A percentile compares a stretch with the other conserved stretches of the same genome.
These are phyloP conservation scores for Circaetus gallicus DNA, from an alignment of 2,113 vertebrate species.

Conservation along the genomic window DNA sequence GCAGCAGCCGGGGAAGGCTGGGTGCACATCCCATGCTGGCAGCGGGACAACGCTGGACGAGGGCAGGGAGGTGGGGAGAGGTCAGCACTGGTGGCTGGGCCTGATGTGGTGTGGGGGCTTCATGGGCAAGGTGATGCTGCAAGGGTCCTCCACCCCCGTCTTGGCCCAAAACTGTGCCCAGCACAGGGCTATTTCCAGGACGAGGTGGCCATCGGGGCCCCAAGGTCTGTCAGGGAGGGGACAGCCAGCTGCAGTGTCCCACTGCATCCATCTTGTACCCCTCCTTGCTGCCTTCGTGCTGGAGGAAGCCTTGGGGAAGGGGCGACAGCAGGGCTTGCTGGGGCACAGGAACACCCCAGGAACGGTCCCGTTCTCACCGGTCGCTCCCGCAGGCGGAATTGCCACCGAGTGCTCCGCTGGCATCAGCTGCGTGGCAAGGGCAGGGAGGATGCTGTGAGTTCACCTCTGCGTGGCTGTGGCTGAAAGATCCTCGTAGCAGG, in stretches of 20 bases:
- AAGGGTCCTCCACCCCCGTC: not conserved
- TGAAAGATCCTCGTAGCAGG: not conserved
- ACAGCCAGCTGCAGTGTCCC: not conserved
- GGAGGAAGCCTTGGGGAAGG: not conserved
- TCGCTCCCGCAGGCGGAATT: fast-evolving
- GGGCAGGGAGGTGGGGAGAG: not conserved
- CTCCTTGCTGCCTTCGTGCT: not conserved
- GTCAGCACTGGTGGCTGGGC: not conserved
- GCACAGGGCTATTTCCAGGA: not conserved
- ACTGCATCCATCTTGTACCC: fast-evolving
- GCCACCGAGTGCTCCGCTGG: fast-evolving
- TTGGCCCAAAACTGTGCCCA: not conserved
- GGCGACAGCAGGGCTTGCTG: fast-evolving
- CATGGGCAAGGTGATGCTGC: too few relatives aligned
- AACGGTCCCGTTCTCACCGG: fast-evolving
- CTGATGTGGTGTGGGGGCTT: not conserved
- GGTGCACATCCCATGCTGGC: too few relatives aligned
- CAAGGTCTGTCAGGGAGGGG: not conserved
- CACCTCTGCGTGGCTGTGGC: not conserved
- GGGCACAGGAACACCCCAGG: not conserved
- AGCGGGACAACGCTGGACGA: fast-evolving
- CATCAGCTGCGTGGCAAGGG: fast-evolving
- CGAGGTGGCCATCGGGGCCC: not conserved
- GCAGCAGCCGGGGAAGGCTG: not conserved
- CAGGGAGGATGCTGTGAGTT: too few relatives aligned